These are phyloP conservation scores for Anagrus nilaparvatae DNA, from an alignment of 1,140 invertebrate species.

Conservation along the genomic window DNA sequence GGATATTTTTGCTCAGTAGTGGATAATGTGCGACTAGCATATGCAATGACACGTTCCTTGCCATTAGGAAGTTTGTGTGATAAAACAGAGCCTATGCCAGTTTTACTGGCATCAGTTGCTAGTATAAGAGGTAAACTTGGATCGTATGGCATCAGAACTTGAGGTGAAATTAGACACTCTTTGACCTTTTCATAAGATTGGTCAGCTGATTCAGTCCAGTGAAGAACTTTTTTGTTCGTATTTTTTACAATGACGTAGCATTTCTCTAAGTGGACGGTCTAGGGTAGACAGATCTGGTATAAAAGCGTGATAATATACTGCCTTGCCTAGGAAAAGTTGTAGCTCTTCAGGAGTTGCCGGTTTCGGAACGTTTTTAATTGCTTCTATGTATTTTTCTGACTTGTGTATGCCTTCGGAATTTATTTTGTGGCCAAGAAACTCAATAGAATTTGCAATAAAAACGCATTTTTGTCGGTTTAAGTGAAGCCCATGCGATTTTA, in stretches of 20 bases:
- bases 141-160: constrained; percentile 19
- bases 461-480: constrained; percentile 10
- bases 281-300: constrained; percentile 1
- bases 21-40: constrained; percentile 16
- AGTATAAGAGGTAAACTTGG: constrained; percentile 25
- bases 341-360: constrained; percentile 7
- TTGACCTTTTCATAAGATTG: constrained; percentile 12
- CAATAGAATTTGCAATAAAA: neutral
- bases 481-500: constrained; percentile 5
- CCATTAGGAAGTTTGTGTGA: constrained; percentile 25
- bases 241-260: constrained; percentile 12
- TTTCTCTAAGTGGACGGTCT: constrained; percentile 3
- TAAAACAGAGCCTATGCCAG: constrained; percentile 26
- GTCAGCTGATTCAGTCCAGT: constrained; percentile 15
- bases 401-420: constrained; percentile 2
- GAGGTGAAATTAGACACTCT: constrained; percentile 14
- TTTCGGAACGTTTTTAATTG: constrained; percentile 8
- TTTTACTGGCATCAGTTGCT: constrained; percentile 35
- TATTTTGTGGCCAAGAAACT: constrained; percentile 13
- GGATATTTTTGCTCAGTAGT: constrained; percentile 33
- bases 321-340: constrained; percentile 10
- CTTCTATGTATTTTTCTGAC: constrained; percentile 10
- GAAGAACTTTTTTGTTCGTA: too few species aligned
- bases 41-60: neutral
- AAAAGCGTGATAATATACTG: constrained; percentile 9